Evolutionary conservation across 35 echinoderm and acorn worm genomes (phyloP), one percentile per base, ranked within the genome.

Genomic region (Anneissia japonica): DNA sequence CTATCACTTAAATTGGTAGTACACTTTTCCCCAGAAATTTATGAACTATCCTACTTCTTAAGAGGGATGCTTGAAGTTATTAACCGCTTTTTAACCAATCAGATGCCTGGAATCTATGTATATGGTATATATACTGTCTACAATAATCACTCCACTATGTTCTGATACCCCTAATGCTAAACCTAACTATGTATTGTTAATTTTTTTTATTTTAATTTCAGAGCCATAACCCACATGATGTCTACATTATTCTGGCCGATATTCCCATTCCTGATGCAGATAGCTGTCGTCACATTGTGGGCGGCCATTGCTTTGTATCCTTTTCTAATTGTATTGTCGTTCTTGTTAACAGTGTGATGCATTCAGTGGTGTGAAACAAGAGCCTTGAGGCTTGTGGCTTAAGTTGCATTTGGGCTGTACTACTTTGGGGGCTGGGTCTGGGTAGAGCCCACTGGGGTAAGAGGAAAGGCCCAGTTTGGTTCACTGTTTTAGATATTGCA

Each of bases 231-330:
- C 28, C 82, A 75, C 11, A 99, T 99, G 92, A 75, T 93, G 80
- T 91, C 82, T 28, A 92, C 96, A 19, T 45, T 99, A 28, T 84
- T 99, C 35, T 99, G 92, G 89, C 96, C 96, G 23, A 90, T 99
- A 32, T 86, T 99, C 37, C 96, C 96, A n/a, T 99, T 94, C 81
- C 34, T 99, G n/a, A 81, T 93, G 26, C 91, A 93, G 81, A 76
- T 90, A 1, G 35, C 90, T 28, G 81, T 97, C 34, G 73, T 93
- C 30, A 32, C 82, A 33, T 35, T 97, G 11, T 97, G 95, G 95
- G 89, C 83, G 30, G 76, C 51, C 72, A 91, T 97, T 35, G 89
- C 95, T 35, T 86, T 92, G 79, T 99, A 93, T 93, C 92, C 92
- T 93, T 93, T 92, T 19, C 4, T 39, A 89, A 51, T 73, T 29